These are phyloP conservation scores for Bungarus multicinctus DNA, from an alignment of 2,113 vertebrate species.

Conservation along the genomic window DNA sequence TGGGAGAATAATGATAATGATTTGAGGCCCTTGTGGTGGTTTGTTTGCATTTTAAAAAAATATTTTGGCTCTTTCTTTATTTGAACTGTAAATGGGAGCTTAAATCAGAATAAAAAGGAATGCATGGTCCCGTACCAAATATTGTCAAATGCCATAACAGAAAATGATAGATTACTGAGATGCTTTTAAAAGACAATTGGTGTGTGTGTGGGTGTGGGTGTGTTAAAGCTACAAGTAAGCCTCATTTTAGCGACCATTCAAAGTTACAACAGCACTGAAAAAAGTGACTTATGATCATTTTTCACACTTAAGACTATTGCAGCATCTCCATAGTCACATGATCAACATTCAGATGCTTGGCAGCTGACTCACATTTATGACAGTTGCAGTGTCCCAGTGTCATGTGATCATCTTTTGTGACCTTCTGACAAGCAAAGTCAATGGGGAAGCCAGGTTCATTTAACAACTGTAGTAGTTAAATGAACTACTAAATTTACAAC, in stretches of 20 bases:
- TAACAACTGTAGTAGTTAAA: background rate
- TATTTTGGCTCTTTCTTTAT: slow-evolving; percentile 44
- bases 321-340: background rate
- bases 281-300: background rate
- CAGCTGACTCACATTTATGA: background rate
- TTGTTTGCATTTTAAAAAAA: slow-evolving; percentile 44
- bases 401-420: background rate
- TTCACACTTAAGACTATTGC: background rate
- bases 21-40: slow-evolving; percentile 41
- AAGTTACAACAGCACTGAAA: background rate
- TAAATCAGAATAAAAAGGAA: background rate
- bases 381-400: background rate
- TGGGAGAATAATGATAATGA: slow-evolving; percentile 49
- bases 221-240: background rate
- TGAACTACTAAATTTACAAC: background rate
- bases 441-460: background rate
- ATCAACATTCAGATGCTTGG: background rate
- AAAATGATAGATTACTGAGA: background rate
- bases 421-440: background rate
- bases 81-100: slow-evolving; percentile 27
- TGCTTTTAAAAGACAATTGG: background rate
- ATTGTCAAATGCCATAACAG: background rate
- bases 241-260: background rate
- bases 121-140: background rate
- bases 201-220: no score